Evolutionary conservation across 1,140 invertebrate genomes (phyloP).

Genomic region (Sminthurides bifidus): DNA sequence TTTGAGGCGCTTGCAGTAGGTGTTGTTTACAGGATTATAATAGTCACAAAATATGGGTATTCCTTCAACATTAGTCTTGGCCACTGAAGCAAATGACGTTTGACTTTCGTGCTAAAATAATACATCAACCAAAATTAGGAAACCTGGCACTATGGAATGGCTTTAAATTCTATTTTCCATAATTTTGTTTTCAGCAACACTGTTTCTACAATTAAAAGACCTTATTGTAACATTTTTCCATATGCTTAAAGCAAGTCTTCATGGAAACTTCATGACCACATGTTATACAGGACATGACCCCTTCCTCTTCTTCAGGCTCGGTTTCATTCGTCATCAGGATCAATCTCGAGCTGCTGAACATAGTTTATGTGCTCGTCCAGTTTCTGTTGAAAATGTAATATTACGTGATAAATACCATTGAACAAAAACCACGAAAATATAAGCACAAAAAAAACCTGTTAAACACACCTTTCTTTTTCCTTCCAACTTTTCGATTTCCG

Average conservation of each 20-base stretch:
- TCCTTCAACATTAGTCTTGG: slow-evolving; percentile 78
- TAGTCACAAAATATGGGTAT: slow-evolving; percentile 97
- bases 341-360: slow-evolving; percentile 51
- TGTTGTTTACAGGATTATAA: slow-evolving; percentile 76
- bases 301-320: slow-evolving; percentile 58
- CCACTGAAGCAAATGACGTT: slow-evolving; percentile 88
- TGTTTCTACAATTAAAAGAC: slow-evolving; percentile 35
- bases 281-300: slow-evolving; percentile 87
- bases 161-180: not conserved
- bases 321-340: slow-evolving; percentile 50
- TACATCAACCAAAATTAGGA: slow-evolving; percentile 15
- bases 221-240: slow-evolving; percentile 93
- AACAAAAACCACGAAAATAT: not conserved
- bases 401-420: not conserved
- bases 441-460: not conserved
- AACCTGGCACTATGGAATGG: not conserved
- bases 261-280: slow-evolving; percentile 89
- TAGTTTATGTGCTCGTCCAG: slow-evolving; percentile 69
- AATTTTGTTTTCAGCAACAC: slow-evolving; percentile 1
- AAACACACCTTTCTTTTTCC: slow-evolving; percentile 46
- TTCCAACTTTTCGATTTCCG: slow-evolving; percentile 63
- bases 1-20: slow-evolving; percentile 89
- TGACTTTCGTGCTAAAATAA: slow-evolving; percentile 77
- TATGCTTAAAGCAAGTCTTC: slow-evolving; percentile 76
- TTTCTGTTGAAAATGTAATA: slow-evolving; percentile 39